phyloP scores from a whole-genome alignment of 2,888 invertebrate genomes.

The Caenorhabditis macrosperma region DNA sequence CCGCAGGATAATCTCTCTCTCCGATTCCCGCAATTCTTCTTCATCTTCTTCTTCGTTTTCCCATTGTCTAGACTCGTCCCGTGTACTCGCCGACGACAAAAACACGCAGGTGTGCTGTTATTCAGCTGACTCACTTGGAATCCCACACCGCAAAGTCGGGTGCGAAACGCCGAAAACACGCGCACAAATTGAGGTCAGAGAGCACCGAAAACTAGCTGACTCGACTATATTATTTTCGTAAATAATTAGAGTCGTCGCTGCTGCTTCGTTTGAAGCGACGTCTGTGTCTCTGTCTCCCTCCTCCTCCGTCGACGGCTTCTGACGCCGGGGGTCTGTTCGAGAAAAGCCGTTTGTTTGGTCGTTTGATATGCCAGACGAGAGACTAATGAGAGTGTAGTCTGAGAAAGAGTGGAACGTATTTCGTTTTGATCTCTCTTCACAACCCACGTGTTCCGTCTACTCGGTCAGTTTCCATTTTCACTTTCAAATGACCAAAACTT shows the following conservation, averaged over 20 bases:
- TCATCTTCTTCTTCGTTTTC: not conserved
- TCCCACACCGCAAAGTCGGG: not conserved
- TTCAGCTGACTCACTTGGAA: not conserved
- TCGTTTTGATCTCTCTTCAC: not conserved
- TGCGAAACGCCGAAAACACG: not conserved
- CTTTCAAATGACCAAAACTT: too few species aligned
- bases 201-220: not conserved
- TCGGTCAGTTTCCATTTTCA: not conserved
- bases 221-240: not conserved
- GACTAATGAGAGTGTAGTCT: not conserved
- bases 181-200: not conserved
- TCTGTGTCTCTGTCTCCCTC: not conserved
- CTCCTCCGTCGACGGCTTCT: not conserved
- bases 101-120: not conserved
- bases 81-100: not conserved
- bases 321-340: too few species aligned
- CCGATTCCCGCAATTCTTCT: not conserved
- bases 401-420: not conserved
- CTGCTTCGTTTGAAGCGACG: not conserved
- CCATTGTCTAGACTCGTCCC: not conserved
- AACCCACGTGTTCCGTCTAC: not conserved
- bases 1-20: too few species aligned
- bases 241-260: slow-evolving; percentile 4
- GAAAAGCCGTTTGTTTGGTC: not conserved
- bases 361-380: not conserved